These are phyloP conservation scores for Paralvinella palmiformis DNA, from an alignment of 1,140 invertebrate genomes.

Conservation along the genomic window DNA sequence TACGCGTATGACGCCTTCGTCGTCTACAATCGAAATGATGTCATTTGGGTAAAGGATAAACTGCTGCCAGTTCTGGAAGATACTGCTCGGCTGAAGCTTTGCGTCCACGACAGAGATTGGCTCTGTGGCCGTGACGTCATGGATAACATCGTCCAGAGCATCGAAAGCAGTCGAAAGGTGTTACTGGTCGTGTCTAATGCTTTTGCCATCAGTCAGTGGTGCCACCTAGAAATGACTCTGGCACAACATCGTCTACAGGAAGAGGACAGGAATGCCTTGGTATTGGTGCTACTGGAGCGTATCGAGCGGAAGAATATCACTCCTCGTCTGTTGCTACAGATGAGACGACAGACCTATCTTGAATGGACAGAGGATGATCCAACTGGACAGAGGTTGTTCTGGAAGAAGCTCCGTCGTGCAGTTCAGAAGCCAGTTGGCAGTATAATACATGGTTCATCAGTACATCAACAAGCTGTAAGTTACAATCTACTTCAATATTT, in stretches of 20 bases:
- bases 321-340: background rate
- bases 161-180: conserved; percentile 26
- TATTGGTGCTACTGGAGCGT: no score
- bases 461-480: no score
- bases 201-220: conserved; percentile 30
- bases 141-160: conserved; percentile 29
- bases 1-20: conserved; percentile 2
- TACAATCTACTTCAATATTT: no score
- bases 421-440: no score
- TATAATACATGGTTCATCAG: no score
- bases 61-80: conserved; percentile 3
- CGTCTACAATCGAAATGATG: background rate
- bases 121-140: conserved; percentile 24
- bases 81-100: conserved; percentile 19
- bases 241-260: conserved; percentile 22
- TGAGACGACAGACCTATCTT: background rate
- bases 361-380: background rate
- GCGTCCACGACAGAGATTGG: conserved; percentile 36
- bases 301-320: background rate
- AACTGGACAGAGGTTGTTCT: background rate
- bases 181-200: conserved; percentile 27
- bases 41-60: background rate
- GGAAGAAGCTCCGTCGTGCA: background rate
- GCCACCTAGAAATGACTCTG: conserved; percentile 47
- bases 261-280: conserved; percentile 10